These are phyloP conservation scores for Leptopilina syphax DNA, from an alignment of 2,888 invertebrate species.

Conservation along the genomic window DNA sequence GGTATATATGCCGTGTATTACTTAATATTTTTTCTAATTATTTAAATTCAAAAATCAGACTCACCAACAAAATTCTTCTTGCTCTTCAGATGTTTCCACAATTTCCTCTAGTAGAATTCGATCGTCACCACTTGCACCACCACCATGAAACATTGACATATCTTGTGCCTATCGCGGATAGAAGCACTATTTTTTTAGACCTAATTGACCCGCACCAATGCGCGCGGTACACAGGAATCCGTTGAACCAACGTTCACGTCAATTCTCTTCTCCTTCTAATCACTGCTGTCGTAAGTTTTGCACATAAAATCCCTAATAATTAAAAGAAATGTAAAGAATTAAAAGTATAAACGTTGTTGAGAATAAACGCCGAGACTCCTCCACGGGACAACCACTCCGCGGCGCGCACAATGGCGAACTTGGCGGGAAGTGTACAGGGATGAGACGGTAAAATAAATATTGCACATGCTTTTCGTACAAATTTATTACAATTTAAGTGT, in stretches of 20 bases:
- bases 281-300: conserved; percentile 15
- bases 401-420: conserved; percentile 80
- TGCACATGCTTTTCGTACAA: not conserved
- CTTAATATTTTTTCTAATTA: not conserved
- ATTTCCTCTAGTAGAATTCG: conserved; percentile 79
- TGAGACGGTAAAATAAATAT: not conserved
- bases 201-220: conserved; percentile 45
- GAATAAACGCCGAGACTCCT: conserved; percentile 56
- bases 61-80: conserved; percentile 74
- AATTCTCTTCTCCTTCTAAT: too few relatives aligned
- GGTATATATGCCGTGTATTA: conserved; percentile 35
- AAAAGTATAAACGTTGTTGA: not conserved
- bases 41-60: conserved; percentile 45
- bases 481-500: too few relatives aligned
- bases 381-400: conserved; percentile 78
- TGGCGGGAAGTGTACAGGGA: conserved; percentile 79
- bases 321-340: not conserved
- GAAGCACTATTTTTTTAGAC: conserved; percentile 51
- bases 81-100: conserved; percentile 78
- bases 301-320: not conserved
- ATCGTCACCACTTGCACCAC: conserved; percentile 78
- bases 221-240: conserved; percentile 29
- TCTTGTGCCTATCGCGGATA: conserved; percentile 64
- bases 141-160: conserved; percentile 80
- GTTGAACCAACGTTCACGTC: conserved; percentile 26